Base-by-base conservation (phyloP, 92 coral and sea anemone genomes). In the Paramuricea clavata region DNA sequence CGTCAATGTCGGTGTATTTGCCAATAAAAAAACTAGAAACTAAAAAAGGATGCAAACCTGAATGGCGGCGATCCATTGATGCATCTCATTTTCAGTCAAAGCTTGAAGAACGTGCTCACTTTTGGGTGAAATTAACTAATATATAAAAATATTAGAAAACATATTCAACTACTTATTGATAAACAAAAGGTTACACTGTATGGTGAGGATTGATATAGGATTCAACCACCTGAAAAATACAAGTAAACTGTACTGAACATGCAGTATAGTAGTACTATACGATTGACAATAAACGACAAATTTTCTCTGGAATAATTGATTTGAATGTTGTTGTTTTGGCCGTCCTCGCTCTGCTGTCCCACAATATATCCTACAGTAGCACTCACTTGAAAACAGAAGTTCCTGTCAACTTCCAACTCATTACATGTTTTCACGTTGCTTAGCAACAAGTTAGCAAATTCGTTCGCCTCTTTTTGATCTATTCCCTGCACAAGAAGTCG, bases 51-150 rank as follows among this genome's bases (percentile, higher is more conserved):
- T 16, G 21, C 59, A 22, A 81, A 95, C 99, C 99, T 97, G 99
- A 34, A 97, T 82, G 39, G 99, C 98, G 22, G 99, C 81, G 2
- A 97, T 90, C 99, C 99, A 97, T 34, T 91, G 95, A 68, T 93
- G 98, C 17, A 97, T 93, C 13, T 97, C 98, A 74, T 91, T 93
- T 70, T 97, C 97, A 5, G 98, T 94, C 52, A 94, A 73, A 21
- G 98, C 99, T 85, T 97, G 99, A 67, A 97, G 91, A 9, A 97
- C 93, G 75, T 98, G 87, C 44, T 97, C 99, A 81, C 98, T 94
- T 50, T 86, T 91, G 9, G 99, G 98, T 6, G 99, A 94, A 16
- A 94, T 97, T 35, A 97, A 81, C 91, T 97, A 73, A 27, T 67
- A 81, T 59, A 22, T 72, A 76, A 3, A 25, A 22, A 0, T 11